phyloP scores from a whole-genome alignment of 2,113 vertebrate genomes.

The Australoheros scitulus region DNA sequence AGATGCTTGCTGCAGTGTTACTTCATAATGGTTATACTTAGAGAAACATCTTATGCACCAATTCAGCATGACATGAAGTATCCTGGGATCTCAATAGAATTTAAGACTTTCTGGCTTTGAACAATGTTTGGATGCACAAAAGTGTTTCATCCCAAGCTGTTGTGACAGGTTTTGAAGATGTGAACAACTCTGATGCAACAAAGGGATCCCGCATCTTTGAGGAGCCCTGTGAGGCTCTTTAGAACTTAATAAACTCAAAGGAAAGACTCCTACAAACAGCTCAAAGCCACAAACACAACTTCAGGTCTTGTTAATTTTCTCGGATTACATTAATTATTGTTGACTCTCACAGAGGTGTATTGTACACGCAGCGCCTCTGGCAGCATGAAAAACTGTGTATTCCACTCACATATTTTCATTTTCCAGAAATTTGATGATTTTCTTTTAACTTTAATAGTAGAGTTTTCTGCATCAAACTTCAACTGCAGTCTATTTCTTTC shows the following conservation, averaged over 20 bases:
- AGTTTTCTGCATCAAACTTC: background rate
- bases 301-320: background rate
- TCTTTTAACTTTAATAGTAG: background rate
- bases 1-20: background rate
- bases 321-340: background rate
- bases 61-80: background rate
- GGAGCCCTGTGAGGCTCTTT: background rate
- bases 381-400: background rate
- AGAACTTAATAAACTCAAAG: background rate
- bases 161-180: background rate
- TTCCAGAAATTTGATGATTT: background rate
- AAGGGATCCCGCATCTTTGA: background rate
- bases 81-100: constrained; percentile 3
- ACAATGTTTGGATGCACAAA: background rate
- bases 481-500: background rate
- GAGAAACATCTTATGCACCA: background rate
- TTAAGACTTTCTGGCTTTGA: background rate
- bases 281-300: background rate
- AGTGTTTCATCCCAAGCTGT: background rate
- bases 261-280: background rate
- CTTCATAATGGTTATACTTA: background rate
- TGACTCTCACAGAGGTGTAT: background rate
- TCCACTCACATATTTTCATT: background rate
- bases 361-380: background rate
- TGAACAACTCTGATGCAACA: background rate